Base-by-base conservation (phyloP, 2,797 vertebrate genomes). In the Acanthornis magna region DNA sequence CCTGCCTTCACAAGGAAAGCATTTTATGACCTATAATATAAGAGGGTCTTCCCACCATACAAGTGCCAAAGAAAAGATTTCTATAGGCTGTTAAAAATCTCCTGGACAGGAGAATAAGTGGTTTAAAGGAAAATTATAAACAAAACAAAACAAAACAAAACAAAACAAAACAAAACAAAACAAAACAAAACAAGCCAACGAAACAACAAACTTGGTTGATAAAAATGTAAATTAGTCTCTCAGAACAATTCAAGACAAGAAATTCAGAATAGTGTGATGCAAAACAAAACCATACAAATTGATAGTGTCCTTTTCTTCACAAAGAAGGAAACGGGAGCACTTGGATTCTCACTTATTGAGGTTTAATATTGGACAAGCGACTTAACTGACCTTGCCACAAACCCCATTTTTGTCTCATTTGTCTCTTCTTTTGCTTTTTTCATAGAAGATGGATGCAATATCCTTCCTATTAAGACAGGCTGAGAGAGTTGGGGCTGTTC, bases 161-260 rank as follows among this genome's bases (percentile, higher is more conserved):
- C 10, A 26, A 16, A 63, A 20, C 8, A 26, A 34, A 79, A 12
- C 8, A 29, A 23, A 63, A 20, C 10, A 26, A 16, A 63, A 20
- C 8, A 26, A 16, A 16, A n/a, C n/a, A 25, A 2, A 0, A 36
- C 61, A 50, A 8, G 5, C 21, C 16, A 13, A 13, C 3, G 22
- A 22, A 55, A 10, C 1, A 11, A 43, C 1, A 1, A 32, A 26
- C 2, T 45, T 72, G 14, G 2, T 16, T 73, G 50, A 54, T 32
- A 66, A 40, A 85, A 42, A 6, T 1, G 38, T 43, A 62, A 43
- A 16, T 54, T 30, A 7, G 26, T 38, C 5, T 58, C 34, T 57
- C 15, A 36, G 16, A 70, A 42, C 9, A 3, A 45, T 47, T 50
- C 14, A 34, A 15, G 36, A 16, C 7, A 63, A 60, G n/a, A 85